These are phyloP conservation scores for Macroglossus sobrinus DNA, from an alignment of 2,113 vertebrate genomes.

Conservation along the genomic window DNA sequence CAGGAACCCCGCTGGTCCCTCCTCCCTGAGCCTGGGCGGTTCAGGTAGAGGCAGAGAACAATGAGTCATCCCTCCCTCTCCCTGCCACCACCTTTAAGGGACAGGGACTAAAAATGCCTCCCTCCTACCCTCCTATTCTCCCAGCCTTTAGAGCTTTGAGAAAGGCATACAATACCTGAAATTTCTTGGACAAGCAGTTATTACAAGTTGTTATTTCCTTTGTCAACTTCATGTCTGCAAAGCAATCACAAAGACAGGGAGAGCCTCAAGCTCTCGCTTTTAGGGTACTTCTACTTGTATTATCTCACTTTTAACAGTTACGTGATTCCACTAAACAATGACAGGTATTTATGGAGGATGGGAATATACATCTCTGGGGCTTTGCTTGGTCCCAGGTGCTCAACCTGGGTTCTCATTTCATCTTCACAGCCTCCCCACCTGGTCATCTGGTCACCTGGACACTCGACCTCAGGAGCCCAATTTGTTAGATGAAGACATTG, in stretches of 20 bases:
- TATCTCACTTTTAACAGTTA: background rate
- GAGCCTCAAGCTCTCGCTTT: background rate
- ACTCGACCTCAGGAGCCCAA: background rate
- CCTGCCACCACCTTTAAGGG: background rate
- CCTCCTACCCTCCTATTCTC: background rate
- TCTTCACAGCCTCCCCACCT: background rate
- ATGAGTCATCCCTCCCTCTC: background rate
- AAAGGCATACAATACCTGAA: background rate
- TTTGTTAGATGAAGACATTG: background rate
- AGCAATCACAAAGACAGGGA: background rate
- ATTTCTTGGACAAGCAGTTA: background rate
- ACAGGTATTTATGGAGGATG: background rate
- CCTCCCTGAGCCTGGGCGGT: background rate
- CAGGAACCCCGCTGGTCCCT: background rate
- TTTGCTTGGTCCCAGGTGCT: accelerated
- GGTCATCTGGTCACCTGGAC: background rate
- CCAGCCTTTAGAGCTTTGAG: background rate
- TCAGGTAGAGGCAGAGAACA: background rate
- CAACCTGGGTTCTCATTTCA: too few species aligned
- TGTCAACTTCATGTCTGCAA: background rate
- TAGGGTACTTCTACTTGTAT: background rate
- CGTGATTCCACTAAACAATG: too few species aligned
- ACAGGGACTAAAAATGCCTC: background rate
- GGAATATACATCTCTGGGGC: background rate
- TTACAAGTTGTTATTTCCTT: background rate